Base-by-base conservation (phyloP, 1,140 invertebrate species). In the Neodiprion lecontei region DNA sequence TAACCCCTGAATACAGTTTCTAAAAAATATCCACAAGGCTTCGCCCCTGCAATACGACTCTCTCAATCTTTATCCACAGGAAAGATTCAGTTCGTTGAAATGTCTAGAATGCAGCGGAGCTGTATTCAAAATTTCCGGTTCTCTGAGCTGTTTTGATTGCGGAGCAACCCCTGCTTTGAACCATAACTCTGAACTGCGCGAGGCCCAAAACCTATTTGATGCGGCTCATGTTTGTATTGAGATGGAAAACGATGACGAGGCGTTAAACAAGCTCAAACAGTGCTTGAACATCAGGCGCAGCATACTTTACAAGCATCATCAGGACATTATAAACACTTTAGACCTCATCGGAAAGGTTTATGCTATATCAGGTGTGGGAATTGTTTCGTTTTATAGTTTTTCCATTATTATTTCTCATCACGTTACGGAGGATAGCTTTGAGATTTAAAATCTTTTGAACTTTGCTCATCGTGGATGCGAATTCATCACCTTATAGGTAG, bases 301-400 rank as follows among this genome's bases (percentile, higher is more conserved):
- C 53, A 74, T 87, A 65, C 81, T 92, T 61, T 90, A 90, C 68
- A 84, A 86, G 74, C 78, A 89, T 80, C 88, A 91, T 78, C 82
- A 86, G 48, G 84, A 89, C 70, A 77, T 92, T 23, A 83, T 86
- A 17, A 74, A 83, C 70, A 87, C 86, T 10, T 82, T 88, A 48
- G 91, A 92, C 84, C 79, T 86, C 28, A 81, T 92, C 17, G 91
- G 88, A 65, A 87, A 88, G 78, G 89, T 90, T 74, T 89, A 89
- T 76, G 87, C 87, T 40, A 82, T 84, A 48, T 77, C 80, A 75
- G 90, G 91, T 90, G 81, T 74, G 77, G 28, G 28, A 40, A 40
- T 40, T 40, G 2, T 40, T 40, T 5, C 28, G 28, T 50, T n/a
- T 61, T 61, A 17, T 61, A 12, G 53, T 17, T 61, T 61, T 7